phyloP scores from a whole-genome alignment of 2,113 vertebrate genomes.

The Aegithalos caudatus region DNA sequence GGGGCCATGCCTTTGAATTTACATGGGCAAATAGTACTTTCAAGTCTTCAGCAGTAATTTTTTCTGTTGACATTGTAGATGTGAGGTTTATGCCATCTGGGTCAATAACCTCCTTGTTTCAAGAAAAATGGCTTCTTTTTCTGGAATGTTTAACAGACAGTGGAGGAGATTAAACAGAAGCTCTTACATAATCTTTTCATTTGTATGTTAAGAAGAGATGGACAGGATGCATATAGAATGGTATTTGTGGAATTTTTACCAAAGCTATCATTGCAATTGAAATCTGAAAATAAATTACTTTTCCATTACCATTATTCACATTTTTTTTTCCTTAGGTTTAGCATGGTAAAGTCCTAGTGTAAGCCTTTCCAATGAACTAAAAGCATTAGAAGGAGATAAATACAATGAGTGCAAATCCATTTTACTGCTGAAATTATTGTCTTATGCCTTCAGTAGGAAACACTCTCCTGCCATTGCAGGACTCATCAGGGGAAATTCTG shows the following conservation, averaged over 20 bases:
- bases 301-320: background rate
- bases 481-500: background rate
- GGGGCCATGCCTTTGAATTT: slow-evolving; percentile 61
- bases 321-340: background rate
- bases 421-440: slow-evolving; percentile 8
- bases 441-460: background rate
- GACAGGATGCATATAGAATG: slow-evolving; percentile 19
- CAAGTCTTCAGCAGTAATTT: slow-evolving; percentile 16
- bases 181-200: slow-evolving; percentile 62
- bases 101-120: slow-evolving; percentile 55
- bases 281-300: slow-evolving; percentile 9
- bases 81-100: slow-evolving; percentile 41
- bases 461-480: background rate
- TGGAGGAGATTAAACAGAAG: slow-evolving; percentile 51
- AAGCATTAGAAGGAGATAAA: slow-evolving; percentile 22
- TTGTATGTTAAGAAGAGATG: slow-evolving; percentile 20
- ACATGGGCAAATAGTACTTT: slow-evolving; percentile 40
- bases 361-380: slow-evolving; percentile 20
- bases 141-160: slow-evolving; percentile 47
- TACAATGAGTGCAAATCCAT: slow-evolving; percentile 1
- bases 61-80: slow-evolving; percentile 63
- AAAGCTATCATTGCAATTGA: background rate
- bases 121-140: slow-evolving; percentile 54
- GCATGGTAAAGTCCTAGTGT: background rate
- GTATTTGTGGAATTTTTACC: slow-evolving; percentile 24